Percentiles rank a stretch among this genome's conserved stretches.
Evolutionary conservation across 2,888 invertebrate genomes (phyloP).

Genomic region (Pterostichus niger): DNA sequence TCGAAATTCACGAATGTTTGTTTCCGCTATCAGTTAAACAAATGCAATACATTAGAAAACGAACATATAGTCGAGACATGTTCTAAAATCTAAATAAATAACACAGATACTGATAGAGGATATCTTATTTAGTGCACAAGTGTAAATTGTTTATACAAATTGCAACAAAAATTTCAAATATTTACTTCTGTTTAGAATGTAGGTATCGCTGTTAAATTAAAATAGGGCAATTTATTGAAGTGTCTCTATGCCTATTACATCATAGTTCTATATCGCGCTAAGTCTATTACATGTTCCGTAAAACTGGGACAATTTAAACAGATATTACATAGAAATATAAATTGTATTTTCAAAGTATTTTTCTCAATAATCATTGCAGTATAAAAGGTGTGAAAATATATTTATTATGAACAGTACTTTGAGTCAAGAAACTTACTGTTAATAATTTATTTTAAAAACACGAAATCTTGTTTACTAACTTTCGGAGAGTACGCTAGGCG

Average conservation of each 20-base stretch:
- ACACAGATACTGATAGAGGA: not conserved
- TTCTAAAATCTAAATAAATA: conserved; percentile 20
- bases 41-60: conserved; percentile 3
- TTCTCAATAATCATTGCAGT: no score
- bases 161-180: not conserved
- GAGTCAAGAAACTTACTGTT: not conserved
- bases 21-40: not conserved
- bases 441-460: no score
- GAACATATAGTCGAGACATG: not conserved
- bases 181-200: no score
- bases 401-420: not conserved
- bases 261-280: no score
- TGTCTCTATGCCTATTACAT: no score
- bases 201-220: no score
- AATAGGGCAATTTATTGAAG: no score
- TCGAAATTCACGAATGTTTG: conserved; percentile 10
- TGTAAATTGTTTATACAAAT: conserved; percentile 31
- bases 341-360: no score
- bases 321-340: no score
- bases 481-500: not conserved
- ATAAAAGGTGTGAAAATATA: no score
- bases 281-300: no score
- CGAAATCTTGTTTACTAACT: not conserved
- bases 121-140: conserved; percentile 6
- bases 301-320: no score